Evolutionary conservation across 2,888 invertebrate species (phyloP).

Genomic region (Megamerina dolium): DNA sequence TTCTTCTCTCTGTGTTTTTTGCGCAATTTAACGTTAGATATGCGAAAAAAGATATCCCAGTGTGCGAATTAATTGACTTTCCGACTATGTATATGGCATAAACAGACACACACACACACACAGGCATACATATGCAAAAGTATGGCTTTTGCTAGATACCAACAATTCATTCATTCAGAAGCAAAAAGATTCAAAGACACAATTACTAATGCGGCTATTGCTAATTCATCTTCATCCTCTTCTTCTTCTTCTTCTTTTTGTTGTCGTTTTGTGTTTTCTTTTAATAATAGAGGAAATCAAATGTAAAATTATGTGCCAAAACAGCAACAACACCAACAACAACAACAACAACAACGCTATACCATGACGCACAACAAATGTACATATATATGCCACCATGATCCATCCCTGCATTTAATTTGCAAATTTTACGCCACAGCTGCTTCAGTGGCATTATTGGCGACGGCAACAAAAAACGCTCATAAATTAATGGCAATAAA

Average conservation of each 20-base stretch:
- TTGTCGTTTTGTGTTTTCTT: neutral
- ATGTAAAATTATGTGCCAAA: constrained; percentile 5
- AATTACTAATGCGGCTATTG: neutral
- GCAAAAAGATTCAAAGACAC: neutral
- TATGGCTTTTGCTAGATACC: too few relatives aligned
- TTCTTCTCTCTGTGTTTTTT: neutral
- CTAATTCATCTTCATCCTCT: neutral
- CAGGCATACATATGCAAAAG: too few relatives aligned
- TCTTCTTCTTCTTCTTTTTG: neutral
- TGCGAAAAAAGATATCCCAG: constrained; percentile 6
- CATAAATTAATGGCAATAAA: too few relatives aligned
- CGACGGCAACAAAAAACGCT: too few relatives aligned
- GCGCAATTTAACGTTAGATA: constrained; percentile 1
- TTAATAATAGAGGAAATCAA: constrained; percentile 5
- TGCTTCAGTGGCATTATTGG: too few relatives aligned
- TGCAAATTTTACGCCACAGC: too few relatives aligned
- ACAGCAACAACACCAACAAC: neutral
- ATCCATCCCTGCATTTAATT: too few relatives aligned
- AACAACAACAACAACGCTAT: constrained; percentile 3
- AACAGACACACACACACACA: neutral
- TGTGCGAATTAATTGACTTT: constrained; percentile 14
- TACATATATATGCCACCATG: too few relatives aligned
- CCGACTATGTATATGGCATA: neutral
- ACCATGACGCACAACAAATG: too few relatives aligned
- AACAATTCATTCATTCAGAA: too few relatives aligned